These are phyloP conservation scores for Agrotis exclamationis DNA, from an alignment of 2,888 invertebrate species.

Conservation along the genomic window DNA sequence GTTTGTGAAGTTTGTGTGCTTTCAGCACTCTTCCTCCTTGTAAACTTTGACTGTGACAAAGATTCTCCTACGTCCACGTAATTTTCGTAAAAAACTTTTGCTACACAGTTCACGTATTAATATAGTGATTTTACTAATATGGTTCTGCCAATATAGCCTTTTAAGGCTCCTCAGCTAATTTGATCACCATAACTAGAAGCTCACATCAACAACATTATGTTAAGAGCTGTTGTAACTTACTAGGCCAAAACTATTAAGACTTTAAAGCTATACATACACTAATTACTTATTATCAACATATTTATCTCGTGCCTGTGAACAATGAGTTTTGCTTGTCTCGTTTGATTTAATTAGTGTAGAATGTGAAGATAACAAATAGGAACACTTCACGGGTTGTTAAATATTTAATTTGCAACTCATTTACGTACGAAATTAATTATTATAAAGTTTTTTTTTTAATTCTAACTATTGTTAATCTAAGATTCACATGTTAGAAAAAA, in stretches of 20 bases:
- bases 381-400: constrained; percentile 49
- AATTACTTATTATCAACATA: constrained; percentile 39
- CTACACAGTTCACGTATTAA: too few species aligned
- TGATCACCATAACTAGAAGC: constrained; percentile 13
- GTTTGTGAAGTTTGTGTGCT: too few species aligned
- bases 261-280: constrained; percentile 36
- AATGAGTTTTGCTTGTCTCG: constrained; percentile 34
- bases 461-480: constrained; percentile 6
- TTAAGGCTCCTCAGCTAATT: constrained; percentile 12
- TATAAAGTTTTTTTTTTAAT: background rate
- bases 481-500: constrained; percentile 45
- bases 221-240: constrained; percentile 33
- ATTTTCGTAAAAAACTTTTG: too few species aligned
- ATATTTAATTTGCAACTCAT: constrained; percentile 40
- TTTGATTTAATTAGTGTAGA: constrained; percentile 37
- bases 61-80: too few species aligned
- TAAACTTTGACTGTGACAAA: too few species aligned
- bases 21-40: too few species aligned
- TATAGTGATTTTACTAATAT: too few species aligned
- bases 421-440: constrained; percentile 23
- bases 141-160: too few species aligned
- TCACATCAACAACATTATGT: constrained; percentile 14
- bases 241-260: constrained; percentile 51
- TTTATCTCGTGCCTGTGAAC: constrained; percentile 25
- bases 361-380: constrained; percentile 37